Evolutionary conservation across 2,797 vertebrate genomes (phyloP).

Genomic region (Crenichthys baileyi): DNA sequence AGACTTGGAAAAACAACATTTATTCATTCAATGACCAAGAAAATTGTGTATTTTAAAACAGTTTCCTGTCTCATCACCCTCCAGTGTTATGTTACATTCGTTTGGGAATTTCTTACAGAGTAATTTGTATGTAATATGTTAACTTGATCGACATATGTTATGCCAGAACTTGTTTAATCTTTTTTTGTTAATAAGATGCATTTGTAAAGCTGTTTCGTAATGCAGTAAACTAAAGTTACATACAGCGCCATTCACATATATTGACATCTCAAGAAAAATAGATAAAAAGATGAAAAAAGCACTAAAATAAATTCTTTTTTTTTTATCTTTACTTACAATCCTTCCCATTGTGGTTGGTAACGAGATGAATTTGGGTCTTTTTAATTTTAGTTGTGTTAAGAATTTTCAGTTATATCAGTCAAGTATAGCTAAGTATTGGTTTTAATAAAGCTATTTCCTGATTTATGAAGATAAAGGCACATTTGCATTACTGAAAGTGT

Average conservation of each 20-base stretch:
- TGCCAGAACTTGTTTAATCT: not conserved
- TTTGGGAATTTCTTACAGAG: not conserved
- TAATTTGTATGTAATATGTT: not conserved
- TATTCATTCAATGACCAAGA: conserved; percentile 6
- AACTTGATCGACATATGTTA: not conserved
- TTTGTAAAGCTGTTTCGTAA: not conserved
- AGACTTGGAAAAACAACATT: conserved; percentile 16
- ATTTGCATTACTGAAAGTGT: not conserved
- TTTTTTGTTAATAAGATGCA: not conserved
- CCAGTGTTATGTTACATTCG: no score
- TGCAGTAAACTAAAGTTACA: not conserved
- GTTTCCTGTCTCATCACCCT: not conserved
- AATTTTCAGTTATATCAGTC: not conserved
- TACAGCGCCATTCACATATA: not conserved
- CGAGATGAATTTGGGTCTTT: no score
- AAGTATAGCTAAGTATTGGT: not conserved
- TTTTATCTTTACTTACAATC: no score
- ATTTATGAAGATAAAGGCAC: not conserved
- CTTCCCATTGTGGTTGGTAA: no score
- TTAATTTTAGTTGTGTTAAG: not conserved
- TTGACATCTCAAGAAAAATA: not conserved
- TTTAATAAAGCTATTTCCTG: not conserved
- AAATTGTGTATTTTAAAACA: not conserved
- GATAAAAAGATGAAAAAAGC: not conserved
- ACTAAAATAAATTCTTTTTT: no score